A percentile compares a stretch with the other conserved stretches of the same genome.
These are phyloP conservation scores for Macrosteles quadrilineatus DNA, from an alignment of 1,140 invertebrate genomes.

Conservation along the genomic window DNA sequence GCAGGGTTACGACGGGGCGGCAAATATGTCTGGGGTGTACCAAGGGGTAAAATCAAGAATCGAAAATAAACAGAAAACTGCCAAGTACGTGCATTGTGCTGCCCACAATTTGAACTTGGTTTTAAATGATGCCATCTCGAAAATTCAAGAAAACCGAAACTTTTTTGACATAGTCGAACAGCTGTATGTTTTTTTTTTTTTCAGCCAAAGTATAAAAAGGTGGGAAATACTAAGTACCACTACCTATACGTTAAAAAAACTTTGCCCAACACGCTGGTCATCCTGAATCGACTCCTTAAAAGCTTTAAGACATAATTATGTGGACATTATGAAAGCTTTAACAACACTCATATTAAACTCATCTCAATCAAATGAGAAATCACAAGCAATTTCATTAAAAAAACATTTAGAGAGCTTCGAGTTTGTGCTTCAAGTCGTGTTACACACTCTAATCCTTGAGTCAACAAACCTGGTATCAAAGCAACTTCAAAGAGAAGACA, in stretches of 20 bases:
- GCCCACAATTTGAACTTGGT: constrained; percentile 47
- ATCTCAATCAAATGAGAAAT: not conserved
- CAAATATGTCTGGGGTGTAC: constrained; percentile 45
- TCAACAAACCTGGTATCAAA: too few relatives aligned
- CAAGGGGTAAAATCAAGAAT: constrained; percentile 42
- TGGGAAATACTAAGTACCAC: constrained; percentile 9
- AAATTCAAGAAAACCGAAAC: not conserved
- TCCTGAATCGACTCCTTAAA: not conserved
- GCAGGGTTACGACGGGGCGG: constrained; percentile 46
- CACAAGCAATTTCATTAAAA: too few relatives aligned
- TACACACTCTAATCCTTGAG: not conserved
- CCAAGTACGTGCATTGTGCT: constrained; percentile 43
- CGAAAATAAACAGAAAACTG: constrained; percentile 39
- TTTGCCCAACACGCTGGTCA: not conserved
- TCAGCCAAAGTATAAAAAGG: constrained; percentile 5
- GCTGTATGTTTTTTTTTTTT: constrained; percentile 22
- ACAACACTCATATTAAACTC: too few relatives aligned
- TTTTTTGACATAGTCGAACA: constrained; percentile 18
- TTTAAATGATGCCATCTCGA: constrained; percentile 8
- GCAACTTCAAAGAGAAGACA: too few relatives aligned
- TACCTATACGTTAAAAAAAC: not conserved
- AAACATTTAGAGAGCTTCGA: not conserved
- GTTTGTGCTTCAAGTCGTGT: not conserved
- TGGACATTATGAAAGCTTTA: not conserved
- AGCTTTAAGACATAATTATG: not conserved